Percentiles rank a stretch among this genome's conserved stretches.
Conservation (phyloP, 2,797 vertebrate genomes). For the Diceros bicornis region DNA sequence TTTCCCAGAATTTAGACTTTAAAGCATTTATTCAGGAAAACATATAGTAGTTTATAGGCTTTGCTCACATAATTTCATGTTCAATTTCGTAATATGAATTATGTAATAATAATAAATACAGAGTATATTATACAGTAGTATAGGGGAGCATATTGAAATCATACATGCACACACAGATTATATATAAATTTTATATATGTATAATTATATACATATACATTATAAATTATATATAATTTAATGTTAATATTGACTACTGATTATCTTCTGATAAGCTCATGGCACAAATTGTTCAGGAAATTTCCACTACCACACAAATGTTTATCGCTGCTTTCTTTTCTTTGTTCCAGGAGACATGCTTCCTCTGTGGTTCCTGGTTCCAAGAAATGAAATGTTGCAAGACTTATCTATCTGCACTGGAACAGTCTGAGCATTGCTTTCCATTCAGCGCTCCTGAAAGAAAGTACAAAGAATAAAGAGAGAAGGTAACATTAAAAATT, state of each 20-base stretch:
- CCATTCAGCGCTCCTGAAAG: neutral
- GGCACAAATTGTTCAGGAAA: neutral
- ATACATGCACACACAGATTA: neutral
- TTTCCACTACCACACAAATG: neutral
- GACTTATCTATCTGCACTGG: neutral
- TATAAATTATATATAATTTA: neutral
- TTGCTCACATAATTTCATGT: slow-evolving; percentile 2
- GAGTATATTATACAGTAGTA: neutral
- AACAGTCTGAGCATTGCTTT: slow-evolving; percentile 9
- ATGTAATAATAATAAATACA: slow-evolving; percentile 10
- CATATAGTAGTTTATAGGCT: neutral
- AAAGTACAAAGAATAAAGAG: neutral
- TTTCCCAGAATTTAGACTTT: slow-evolving; percentile 26
- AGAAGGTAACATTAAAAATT: slow-evolving; percentile 25
- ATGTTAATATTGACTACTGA: neutral
- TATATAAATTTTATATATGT: neutral
- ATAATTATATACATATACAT: neutral
- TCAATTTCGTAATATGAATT: neutral
- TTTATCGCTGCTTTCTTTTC: neutral
- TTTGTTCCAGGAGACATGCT: neutral
- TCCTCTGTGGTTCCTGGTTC: neutral
- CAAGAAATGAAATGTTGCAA: neutral
- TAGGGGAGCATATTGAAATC: neutral
- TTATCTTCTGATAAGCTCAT: neutral
- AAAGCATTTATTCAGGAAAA: slow-evolving; percentile 56